Percentiles rank a stretch among this genome's conserved stretches.
phyloP scores from a whole-genome alignment of 2,113 vertebrate genomes.

The Lycocorax pyrrhopterus region DNA sequence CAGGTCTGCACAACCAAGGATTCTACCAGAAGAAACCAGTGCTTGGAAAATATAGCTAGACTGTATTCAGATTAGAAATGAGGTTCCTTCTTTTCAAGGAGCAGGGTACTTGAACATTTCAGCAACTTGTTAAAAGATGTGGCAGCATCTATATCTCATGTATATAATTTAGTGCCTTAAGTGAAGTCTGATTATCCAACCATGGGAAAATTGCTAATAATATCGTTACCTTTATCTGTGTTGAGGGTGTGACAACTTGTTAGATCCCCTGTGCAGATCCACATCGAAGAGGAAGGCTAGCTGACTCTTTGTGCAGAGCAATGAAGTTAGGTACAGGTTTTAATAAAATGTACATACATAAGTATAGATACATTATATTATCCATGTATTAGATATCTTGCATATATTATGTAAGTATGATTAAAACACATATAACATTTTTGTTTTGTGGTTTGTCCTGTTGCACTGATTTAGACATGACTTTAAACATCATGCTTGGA shows the following conservation, averaged over 20 bases:
- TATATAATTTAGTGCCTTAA: background rate
- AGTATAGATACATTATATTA: background rate
- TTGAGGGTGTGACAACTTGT: background rate
- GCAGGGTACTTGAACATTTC: background rate
- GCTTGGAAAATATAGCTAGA: background rate
- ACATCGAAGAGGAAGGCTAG: background rate
- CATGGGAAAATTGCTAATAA: background rate
- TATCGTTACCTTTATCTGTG: background rate
- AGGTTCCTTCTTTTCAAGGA: background rate
- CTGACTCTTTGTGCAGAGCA: background rate
- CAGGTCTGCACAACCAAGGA: background rate
- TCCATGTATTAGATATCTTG: background rate
- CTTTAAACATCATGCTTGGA: background rate
- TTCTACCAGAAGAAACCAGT: background rate
- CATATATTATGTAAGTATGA: background rate
- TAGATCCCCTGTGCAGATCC: background rate
- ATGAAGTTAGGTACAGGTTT: background rate
- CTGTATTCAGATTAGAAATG: background rate
- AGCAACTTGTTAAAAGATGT: background rate
- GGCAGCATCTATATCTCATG: background rate
- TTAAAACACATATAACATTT: background rate
- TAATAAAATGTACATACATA: no score
- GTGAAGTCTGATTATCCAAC: background rate
- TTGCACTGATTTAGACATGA: background rate
- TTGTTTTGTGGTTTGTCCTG: background rate